Conservation (phyloP, 2,797 vertebrate species). For the Acestrorhynchus altus region DNA sequence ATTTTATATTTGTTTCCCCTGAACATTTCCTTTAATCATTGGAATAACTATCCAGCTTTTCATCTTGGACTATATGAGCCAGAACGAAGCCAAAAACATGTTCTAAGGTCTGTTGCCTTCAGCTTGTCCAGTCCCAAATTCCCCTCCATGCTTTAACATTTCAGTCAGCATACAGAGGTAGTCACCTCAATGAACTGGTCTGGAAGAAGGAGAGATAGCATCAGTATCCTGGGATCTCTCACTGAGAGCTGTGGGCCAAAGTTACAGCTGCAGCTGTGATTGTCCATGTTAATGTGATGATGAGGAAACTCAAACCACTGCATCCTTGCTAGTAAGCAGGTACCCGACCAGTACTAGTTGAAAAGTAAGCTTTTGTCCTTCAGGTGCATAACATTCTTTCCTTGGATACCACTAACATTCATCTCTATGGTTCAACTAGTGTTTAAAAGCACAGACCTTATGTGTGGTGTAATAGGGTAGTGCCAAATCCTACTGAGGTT, state of each 20-base stretch:
- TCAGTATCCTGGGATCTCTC: conserved; percentile 3
- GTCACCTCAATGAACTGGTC: conserved; percentile 8
- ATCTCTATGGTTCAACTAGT: not conserved
- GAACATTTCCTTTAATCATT: not conserved
- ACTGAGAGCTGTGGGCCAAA: not conserved
- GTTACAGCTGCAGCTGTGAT: conserved; percentile 11
- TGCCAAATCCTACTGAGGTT: too few species aligned
- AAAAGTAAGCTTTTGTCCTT: not conserved
- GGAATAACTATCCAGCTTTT: not conserved
- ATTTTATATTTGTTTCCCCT: not conserved
- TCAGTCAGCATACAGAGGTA: not conserved
- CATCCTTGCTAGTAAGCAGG: not conserved
- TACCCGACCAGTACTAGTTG: too few species aligned
- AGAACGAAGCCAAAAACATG: not conserved
- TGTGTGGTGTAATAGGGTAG: too few species aligned
- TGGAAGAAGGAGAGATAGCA: conserved; percentile 10
- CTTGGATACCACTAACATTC: not conserved
- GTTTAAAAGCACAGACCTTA: not conserved
- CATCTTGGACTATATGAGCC: not conserved
- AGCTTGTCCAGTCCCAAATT: not conserved
- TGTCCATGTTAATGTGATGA: conserved; percentile 20
- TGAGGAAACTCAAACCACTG: not conserved
- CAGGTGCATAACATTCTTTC: not conserved
- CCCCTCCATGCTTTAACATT: not conserved
- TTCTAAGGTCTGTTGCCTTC: not conserved